phyloP scores from a whole-genome alignment of 2,888 invertebrate species.

The Pasiphila rectangulata region DNA sequence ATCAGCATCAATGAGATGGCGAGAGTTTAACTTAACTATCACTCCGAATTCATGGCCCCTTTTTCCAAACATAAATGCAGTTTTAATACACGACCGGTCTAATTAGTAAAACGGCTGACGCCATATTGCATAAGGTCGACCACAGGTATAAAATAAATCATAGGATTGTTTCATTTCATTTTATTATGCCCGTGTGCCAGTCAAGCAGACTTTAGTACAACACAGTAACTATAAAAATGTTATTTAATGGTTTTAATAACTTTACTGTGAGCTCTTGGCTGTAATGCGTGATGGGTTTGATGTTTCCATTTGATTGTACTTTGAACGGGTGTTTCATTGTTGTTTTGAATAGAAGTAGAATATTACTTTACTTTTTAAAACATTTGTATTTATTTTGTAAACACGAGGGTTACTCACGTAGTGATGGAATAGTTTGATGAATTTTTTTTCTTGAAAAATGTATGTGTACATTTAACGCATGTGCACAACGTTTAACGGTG shows the following conservation, averaged over 20 bases:
- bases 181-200: conserved; percentile 65
- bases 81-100: conserved; percentile 7
- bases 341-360: not conserved
- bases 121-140: conserved; percentile 51
- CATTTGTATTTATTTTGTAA: too few species aligned
- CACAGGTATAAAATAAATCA: conserved; percentile 71
- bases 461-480: too few species aligned
- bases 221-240: conserved; percentile 60
- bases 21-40: too few species aligned
- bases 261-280: conserved; percentile 41
- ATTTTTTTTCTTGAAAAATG: too few species aligned
- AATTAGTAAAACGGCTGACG: conserved; percentile 19
- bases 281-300: conserved; percentile 18
- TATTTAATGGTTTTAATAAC: conserved; percentile 61
- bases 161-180: conserved; percentile 74
- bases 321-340: not conserved
- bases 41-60: too few species aligned
- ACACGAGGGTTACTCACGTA: too few species aligned
- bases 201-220: conserved; percentile 59
- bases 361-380: not conserved
- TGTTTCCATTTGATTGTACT: conserved; percentile 22
- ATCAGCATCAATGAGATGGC: too few species aligned
- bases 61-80: conserved; percentile 3
- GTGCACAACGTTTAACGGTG: too few species aligned
- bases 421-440: too few species aligned